Base-by-base conservation (phyloP, 2,113 vertebrate genomes). In the Orthonyx spaldingii region DNA sequence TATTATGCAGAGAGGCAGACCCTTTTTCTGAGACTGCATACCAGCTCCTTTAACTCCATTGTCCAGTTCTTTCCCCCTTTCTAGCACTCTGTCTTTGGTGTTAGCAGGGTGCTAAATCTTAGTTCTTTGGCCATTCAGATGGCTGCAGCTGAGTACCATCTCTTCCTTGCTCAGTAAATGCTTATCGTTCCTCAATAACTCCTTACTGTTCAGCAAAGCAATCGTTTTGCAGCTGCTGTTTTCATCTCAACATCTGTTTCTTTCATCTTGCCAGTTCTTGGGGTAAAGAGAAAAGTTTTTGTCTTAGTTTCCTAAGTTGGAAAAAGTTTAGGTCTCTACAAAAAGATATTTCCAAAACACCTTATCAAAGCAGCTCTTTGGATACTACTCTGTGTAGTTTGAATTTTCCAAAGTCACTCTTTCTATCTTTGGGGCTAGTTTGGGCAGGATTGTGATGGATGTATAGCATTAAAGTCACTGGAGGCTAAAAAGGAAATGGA, bases 111-210 rank as follows among this genome's bases (percentile, higher is more conserved):
- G 23, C 50, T 71, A 79, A 72, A 84, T 64, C 55, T 53, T 46
- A 22, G 6, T 39, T 80, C 16, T 69, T 79, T n/a, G 2, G 0
- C 80, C 50, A 53, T 68, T 75, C 4, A 1, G 41, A 21, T 12
- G 16, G 57, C 4, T 84, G 27, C 26, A 78, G 70, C 39, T 6
- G 0, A 23, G 28, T 0, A 0, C 20, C 84, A 11, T 57, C 57
- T 64, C 50, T 86, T 92, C 66, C 37, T 55, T 63, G 15, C 35
- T 16, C 6, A 1, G 39, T 50, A 75, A 78, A 66, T 7, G 16
- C 32, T 88, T 30, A 32, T 28, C 3, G 0, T 22, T 90, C 61
- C 41, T 94, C 23, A 39, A 39, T 30, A 60, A 61, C 26, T 59
- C 24, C 22, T 89, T 60, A 33, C 13, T 66, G 37, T 33, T 65